Base-by-base conservation (phyloP, 2,113 vertebrate species). In the Elephas maximus region DNA sequence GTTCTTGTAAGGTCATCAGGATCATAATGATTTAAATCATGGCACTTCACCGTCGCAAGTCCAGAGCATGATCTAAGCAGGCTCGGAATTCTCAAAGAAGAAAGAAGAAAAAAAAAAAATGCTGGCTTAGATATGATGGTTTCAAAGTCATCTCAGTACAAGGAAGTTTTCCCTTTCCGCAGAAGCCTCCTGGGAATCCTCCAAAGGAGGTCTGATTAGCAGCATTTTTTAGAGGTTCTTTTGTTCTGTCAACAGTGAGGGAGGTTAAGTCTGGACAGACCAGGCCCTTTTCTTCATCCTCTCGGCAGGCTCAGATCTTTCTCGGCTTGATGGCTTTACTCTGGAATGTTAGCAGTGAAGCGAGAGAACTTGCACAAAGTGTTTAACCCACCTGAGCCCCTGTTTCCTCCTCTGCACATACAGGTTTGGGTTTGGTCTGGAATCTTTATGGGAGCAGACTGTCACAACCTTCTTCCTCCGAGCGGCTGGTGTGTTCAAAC, bases 21-120 rank as follows among this genome's bases (percentile, higher is more conserved):
- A 97, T 98, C 96, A 88, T n/a, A 82, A 51, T 97, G 97, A 98
- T 98, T 98, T 97, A 98, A 98, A 97, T 93, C 92, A 96, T 80
- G 73, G 97, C 98, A 94, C 96, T 93, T 98, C 98, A 97, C 98
- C 95, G 90, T 94, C 80, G 51, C 89, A 81, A 23, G 28, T 85
- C 97, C 96, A 89, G 94, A 98, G 97, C 95, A 93, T 98, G 98
- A 98, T 94, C 98, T 98, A 98, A 98, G 97, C 96, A 60, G 88
- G 93, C 85, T 98, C 98, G 97, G 95, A 97, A 98, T 97, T 97
- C 93, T 95, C 96, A 92, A 94, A 89, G 85, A 8, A 14, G 74
- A 37, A 37, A 37, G 37, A 37, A 37, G 37, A 37, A 62, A 77
- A 87, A 96, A 83, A 41, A 89, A 96, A 96, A 51, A 87, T 97